Conservation (phyloP, 2,113 vertebrate genomes). For the Gobio gobio region DNA sequence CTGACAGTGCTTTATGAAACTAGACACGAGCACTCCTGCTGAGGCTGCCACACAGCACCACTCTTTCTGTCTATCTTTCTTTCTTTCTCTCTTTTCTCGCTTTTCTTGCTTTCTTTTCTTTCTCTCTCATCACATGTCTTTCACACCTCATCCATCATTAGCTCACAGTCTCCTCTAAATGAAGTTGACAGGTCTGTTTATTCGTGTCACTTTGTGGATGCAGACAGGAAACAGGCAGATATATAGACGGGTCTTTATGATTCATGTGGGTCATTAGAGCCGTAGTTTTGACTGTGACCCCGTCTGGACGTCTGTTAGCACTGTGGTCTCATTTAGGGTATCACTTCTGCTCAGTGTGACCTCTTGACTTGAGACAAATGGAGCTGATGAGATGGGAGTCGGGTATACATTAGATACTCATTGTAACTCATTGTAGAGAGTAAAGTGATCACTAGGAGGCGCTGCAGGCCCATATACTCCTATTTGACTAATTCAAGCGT, state of each 20-base stretch:
- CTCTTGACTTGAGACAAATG: conserved; percentile 22
- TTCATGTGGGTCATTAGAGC: conserved; percentile 38
- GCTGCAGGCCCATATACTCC: conserved; percentile 61
- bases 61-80: conserved; percentile 60
- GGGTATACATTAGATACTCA: neutral
- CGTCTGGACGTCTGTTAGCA: conserved; percentile 11
- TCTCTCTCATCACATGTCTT: conserved; percentile 28
- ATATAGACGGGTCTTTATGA: conserved; percentile 3
- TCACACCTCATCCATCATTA: conserved; percentile 47
- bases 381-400: neutral
- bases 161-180: conserved; percentile 15
- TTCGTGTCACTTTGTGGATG: conserved; percentile 26
- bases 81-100: conserved; percentile 29
- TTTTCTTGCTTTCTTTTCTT: conserved; percentile 16
- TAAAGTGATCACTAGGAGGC: conserved; percentile 63
- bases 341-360: conserved; percentile 14
- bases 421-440: neutral
- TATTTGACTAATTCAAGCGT: neutral
- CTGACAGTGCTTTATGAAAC: conserved; percentile 29
- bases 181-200: conserved; percentile 30
- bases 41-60: neutral
- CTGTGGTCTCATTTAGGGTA: conserved; percentile 18
- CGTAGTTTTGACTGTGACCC: conserved; percentile 12
- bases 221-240: conserved; percentile 28
- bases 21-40: conserved; percentile 26